Percentiles rank a stretch among this genome's conserved stretches.
Evolutionary conservation across 2,888 invertebrate genomes (phyloP).

Genomic region (Apamea epomidion): DNA sequence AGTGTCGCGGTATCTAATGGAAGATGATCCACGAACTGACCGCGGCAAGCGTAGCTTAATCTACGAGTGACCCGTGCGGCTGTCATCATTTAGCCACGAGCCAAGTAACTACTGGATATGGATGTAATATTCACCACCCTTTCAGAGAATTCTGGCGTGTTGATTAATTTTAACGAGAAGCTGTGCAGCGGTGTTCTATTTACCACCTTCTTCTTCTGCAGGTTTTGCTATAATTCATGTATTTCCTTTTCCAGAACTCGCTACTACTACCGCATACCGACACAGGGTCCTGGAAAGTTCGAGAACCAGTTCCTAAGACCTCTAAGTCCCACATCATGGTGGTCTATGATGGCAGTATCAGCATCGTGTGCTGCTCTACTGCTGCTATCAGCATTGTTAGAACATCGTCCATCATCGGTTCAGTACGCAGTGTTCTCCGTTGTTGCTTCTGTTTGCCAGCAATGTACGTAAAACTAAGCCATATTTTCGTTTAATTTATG

Average conservation of each 20-base stretch:
- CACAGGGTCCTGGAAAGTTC: conserved; percentile 80
- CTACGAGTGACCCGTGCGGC: no score
- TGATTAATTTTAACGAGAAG: not conserved
- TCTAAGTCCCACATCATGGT: conserved; percentile 82
- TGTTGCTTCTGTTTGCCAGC: conserved; percentile 83
- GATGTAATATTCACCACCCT: no score
- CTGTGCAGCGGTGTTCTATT: no score
- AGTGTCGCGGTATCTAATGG: no score
- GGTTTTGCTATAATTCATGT: not conserved
- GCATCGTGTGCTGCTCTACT: conserved; percentile 78
- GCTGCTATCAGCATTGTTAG: conserved; percentile 76
- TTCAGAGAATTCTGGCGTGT: not conserved
- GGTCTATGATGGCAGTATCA: conserved; percentile 74
- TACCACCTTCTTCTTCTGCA: not conserved
- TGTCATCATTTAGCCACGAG: no score
- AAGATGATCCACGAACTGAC: no score
- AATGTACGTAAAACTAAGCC: conserved; percentile 76
- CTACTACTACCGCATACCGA: conserved; percentile 82
- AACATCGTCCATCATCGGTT: conserved; percentile 74
- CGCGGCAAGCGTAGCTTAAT: no score
- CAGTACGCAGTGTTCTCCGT: conserved; percentile 84
- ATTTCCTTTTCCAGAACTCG: conserved; percentile 75
- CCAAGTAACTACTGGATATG: no score
- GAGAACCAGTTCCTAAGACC: conserved; percentile 88
- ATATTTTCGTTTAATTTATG: not conserved